Percentiles rank a stretch among this genome's conserved stretches.
These are phyloP conservation scores for Andrena trimmerana DNA, from an alignment of 2,888 invertebrate genomes.

Conservation along the genomic window DNA sequence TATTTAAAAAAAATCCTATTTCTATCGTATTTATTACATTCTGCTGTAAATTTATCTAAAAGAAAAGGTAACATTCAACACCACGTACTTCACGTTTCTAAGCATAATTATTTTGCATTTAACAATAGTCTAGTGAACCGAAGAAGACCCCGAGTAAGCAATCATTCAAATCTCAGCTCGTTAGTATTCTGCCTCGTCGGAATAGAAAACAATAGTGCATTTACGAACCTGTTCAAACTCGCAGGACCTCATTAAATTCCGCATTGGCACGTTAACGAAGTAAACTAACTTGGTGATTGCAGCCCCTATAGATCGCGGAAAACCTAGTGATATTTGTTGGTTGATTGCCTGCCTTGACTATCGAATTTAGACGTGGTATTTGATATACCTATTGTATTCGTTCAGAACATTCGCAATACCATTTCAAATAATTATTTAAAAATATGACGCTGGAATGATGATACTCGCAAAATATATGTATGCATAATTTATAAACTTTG, in stretches of 20 bases:
- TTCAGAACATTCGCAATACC: too few relatives aligned
- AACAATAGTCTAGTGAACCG: too few relatives aligned
- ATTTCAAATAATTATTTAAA: not conserved
- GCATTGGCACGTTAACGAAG: slow-evolving; percentile 28
- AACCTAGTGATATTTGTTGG: not conserved
- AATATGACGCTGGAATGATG: not conserved
- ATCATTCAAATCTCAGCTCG: not conserved
- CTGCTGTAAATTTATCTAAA: too few relatives aligned
- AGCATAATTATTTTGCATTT: too few relatives aligned
- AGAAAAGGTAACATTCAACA: too few relatives aligned
- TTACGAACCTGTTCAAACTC: slow-evolving; percentile 37
- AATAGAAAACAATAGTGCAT: slow-evolving; percentile 43
- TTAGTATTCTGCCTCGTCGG: not conserved
- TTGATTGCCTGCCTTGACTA: not conserved
- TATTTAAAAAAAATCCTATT: too few relatives aligned
- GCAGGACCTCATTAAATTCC: slow-evolving; percentile 15
- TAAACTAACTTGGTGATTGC: slow-evolving; percentile 7
- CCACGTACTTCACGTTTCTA: too few relatives aligned
- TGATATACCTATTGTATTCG: not conserved
- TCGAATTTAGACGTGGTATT: not conserved
- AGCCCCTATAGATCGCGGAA: not conserved
- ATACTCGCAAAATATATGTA: not conserved
- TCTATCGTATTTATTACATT: too few relatives aligned
- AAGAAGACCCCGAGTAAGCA: not conserved
- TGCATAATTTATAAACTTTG: not conserved